Percentiles rank a stretch among this genome's conserved stretches.
phyloP scores from a whole-genome alignment of 1,140 invertebrate genomes.

The Colletes gigas region DNA sequence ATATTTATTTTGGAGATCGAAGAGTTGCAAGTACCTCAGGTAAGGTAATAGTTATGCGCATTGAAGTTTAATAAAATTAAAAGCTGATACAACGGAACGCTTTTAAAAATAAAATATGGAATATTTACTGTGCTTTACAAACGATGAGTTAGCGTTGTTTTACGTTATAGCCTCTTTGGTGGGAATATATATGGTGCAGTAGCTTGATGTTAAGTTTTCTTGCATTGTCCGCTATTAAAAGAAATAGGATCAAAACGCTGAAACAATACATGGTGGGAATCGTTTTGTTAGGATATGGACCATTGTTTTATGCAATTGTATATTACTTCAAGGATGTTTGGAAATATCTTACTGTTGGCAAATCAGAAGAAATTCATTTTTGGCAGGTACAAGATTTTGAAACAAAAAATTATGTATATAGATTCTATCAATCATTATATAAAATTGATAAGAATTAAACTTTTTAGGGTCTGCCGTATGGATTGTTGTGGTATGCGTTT shows the following conservation, averaged over 20 bases:
- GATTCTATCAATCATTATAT: slow-evolving; percentile 17
- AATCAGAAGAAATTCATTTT: slow-evolving; percentile 85
- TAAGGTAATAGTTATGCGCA: slow-evolving; percentile 74
- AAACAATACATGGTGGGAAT: slow-evolving; percentile 92
- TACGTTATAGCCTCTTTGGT: slow-evolving; percentile 87
- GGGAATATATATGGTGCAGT: slow-evolving; percentile 97
- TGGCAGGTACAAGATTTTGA: slow-evolving; percentile 86
- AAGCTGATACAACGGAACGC: not conserved
- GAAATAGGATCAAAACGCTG: slow-evolving; percentile 90
- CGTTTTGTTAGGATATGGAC: slow-evolving; percentile 88
- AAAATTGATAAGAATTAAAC: slow-evolving; percentile 50
- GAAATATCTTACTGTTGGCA: slow-evolving; percentile 88
- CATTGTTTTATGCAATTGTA: slow-evolving; percentile 89
- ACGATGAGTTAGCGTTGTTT: slow-evolving; percentile 24
- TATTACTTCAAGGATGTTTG: slow-evolving; percentile 94
- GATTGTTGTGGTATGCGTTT: slow-evolving; percentile 96
- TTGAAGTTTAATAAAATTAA: not conserved
- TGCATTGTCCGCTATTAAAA: slow-evolving; percentile 92
- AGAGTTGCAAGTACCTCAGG: slow-evolving; percentile 94
- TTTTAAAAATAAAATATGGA: slow-evolving; percentile 1
- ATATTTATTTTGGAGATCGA: slow-evolving; percentile 97
- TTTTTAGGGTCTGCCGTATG: slow-evolving; percentile 92
- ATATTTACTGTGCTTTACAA: not conserved
- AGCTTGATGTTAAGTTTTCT: slow-evolving; percentile 93
- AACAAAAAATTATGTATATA: not conserved